These are phyloP conservation scores for Drosophila greeni DNA, from an alignment of 2,888 invertebrate genomes.

Conservation along the genomic window DNA sequence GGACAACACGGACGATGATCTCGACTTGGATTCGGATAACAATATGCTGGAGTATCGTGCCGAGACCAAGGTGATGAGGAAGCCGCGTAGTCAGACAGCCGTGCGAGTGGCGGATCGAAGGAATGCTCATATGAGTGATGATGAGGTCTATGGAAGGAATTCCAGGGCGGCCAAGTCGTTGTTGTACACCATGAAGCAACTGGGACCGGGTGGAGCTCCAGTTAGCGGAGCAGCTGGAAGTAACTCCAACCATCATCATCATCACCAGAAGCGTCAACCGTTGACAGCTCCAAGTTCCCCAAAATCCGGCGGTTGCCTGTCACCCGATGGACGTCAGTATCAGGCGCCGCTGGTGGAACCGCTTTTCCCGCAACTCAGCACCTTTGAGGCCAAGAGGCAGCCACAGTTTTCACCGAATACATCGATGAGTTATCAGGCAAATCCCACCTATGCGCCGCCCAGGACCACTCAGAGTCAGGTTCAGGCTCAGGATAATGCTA, in stretches of 20 bases:
- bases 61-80: constrained; percentile 87
- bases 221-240: constrained; percentile 45
- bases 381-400: constrained; percentile 68
- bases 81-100: constrained; percentile 86
- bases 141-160: constrained; percentile 79
- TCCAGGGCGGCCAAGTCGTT: constrained; percentile 80
- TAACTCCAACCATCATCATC: constrained; percentile 1
- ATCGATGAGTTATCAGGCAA: constrained; percentile 37
- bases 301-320: constrained; percentile 63
- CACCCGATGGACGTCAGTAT: constrained; percentile 76
- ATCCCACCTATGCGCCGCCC: constrained; percentile 42
- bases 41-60: constrained; percentile 82
- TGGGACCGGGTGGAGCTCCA: constrained; percentile 45
- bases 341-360: constrained; percentile 77
- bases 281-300: constrained; percentile 58
- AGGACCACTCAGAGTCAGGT: not conserved
- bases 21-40: constrained; percentile 78
- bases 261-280: constrained; percentile 14
- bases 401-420: constrained; percentile 63
- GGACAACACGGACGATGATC: constrained; percentile 74
- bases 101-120: constrained; percentile 80
- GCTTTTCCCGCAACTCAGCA: constrained; percentile 73
- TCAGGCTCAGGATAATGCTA: not conserved
- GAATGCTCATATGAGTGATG: constrained; percentile 76
- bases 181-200: constrained; percentile 81